phyloP scores from a whole-genome alignment of 2,113 vertebrate genomes.

The Gymnobelideus leadbeateri region DNA sequence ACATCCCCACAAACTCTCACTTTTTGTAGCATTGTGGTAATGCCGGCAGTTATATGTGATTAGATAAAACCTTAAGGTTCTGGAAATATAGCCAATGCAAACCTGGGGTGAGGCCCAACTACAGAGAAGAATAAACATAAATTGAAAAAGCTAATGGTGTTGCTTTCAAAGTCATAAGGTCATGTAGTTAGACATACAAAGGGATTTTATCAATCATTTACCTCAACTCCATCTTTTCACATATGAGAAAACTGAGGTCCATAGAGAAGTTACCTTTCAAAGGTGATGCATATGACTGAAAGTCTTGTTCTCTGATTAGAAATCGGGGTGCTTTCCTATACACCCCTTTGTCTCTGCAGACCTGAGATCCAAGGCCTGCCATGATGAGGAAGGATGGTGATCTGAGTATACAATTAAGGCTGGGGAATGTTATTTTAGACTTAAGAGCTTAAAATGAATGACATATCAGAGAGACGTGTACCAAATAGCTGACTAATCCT shows the following conservation, averaged over 20 bases:
- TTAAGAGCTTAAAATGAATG: background rate
- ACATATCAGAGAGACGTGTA: background rate
- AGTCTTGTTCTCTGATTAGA: background rate
- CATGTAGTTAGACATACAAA: background rate
- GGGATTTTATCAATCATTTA: background rate
- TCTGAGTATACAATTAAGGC: background rate
- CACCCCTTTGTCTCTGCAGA: background rate
- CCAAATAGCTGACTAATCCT: background rate
- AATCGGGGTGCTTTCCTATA: background rate
- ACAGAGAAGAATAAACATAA: background rate
- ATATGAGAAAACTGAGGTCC: background rate
- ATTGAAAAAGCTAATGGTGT: background rate
- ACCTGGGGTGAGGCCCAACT: background rate
- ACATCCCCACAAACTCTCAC: background rate
- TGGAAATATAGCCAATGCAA: background rate
- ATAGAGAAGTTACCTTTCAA: background rate
- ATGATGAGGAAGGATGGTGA: background rate
- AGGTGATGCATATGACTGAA: background rate
- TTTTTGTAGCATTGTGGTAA: background rate
- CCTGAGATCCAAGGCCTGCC: background rate
- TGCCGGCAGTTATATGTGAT: background rate
- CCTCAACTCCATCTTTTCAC: background rate
- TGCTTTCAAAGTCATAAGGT: background rate
- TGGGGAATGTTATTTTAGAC: background rate
- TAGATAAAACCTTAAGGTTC: background rate